Evolutionary conservation across 2,888 invertebrate genomes (phyloP), one percentile per base, ranked within the genome.

Genomic region (Linnaemya tessellans): DNA sequence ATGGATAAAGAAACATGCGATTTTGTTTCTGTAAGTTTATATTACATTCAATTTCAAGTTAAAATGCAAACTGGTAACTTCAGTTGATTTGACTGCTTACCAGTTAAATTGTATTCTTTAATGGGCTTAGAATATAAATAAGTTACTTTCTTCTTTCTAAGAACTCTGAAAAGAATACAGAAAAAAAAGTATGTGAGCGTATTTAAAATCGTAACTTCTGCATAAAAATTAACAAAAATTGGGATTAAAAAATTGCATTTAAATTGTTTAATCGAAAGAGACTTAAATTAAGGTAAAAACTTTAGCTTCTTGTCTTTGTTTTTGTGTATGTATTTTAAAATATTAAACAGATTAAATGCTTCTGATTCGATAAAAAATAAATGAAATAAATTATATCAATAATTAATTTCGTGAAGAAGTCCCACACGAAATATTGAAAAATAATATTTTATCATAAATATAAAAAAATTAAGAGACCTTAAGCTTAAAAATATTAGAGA

Each of bases 1-100:
- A 5, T 46, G 20, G 20, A 58, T 35, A 38, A 15, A 41, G 38
- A 64, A 58, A 49, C 22, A 67, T 43, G 25, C 15, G 41, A 65
- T 5, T 15, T 20, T 56, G 15, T 68, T 38, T 49, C 67, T 46
- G 35, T 68, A 35, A 58, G 5, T 38, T 70, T 43, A 10, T 20
- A 38, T 77, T 67, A n/a, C n/a, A n/a, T 77, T 78, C 60, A 60
- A 68, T 71, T 71, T 46, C 11, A 15, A 41, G 30, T 70, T 54
- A 43, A 30, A 79, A 43, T 51, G 46, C n/a, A n/a, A 25, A 68
- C 60, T 49, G 41, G 20, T 41, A 58, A 65, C 25, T 70, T 41
- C 25, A 43, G 71, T 67, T 78, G 51, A 83, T 79, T 73, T 73
- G 41, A 74, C 43, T 73, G 60, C 58, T 62, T 43, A 15, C 30